Conservation (phyloP, 2,888 invertebrate genomes). For the Strigamia maritima region DNA sequence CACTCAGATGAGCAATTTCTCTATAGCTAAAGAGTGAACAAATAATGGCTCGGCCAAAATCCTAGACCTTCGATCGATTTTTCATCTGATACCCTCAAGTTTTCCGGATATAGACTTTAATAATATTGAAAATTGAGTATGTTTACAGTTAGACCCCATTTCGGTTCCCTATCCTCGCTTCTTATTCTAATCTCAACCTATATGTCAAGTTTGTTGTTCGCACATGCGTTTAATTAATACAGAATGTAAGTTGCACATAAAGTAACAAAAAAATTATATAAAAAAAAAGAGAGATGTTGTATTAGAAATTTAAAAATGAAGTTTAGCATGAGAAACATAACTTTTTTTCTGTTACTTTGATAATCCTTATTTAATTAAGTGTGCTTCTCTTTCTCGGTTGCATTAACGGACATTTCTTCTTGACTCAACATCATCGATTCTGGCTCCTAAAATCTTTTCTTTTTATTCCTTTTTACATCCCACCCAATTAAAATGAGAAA, state of each 20-base stretch:
- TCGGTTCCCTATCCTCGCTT: neutral
- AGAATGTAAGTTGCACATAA: neutral
- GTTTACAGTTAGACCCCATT: neutral
- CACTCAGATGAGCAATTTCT: slow-evolving; percentile 32
- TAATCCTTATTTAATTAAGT: slow-evolving; percentile 32
- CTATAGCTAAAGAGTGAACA: slow-evolving; percentile 32
- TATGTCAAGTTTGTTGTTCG: neutral
- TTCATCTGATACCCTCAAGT: slow-evolving; percentile 26
- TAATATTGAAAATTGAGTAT: slow-evolving; percentile 19
- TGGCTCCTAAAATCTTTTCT: neutral
- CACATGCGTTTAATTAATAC: slow-evolving; percentile 4
- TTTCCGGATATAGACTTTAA: neutral
- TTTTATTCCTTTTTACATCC: neutral
- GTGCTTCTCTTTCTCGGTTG: slow-evolving; percentile 12
- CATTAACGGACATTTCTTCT: slow-evolving; percentile 25
- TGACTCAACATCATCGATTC: slow-evolving; percentile 27
- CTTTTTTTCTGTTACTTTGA: slow-evolving; percentile 27
- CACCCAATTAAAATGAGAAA: slow-evolving; percentile 12
- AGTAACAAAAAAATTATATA: neutral
- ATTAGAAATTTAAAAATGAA: neutral
- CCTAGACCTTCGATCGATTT: slow-evolving; percentile 1
- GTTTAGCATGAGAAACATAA: slow-evolving; percentile 2
- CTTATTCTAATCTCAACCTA: neutral
- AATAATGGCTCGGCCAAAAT: slow-evolving; percentile 13
- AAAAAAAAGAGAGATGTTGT: neutral